Base-by-base conservation (phyloP, 2,113 vertebrate species). In the Salvelinus alpinus region DNA sequence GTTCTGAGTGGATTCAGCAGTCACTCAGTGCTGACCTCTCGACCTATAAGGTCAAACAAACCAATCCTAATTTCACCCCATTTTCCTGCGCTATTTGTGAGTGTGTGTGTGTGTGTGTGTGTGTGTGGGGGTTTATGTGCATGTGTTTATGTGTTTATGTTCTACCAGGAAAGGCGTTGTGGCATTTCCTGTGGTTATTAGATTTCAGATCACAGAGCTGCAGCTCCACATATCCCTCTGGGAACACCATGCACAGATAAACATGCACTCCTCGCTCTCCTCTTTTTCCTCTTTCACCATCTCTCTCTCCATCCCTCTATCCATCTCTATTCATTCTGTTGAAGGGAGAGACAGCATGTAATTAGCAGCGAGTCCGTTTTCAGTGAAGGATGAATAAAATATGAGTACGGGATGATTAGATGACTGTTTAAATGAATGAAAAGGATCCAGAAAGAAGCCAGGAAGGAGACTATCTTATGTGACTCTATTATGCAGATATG, bases 171-270 rank as follows among this genome's bases (percentile, higher is more conserved):
- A 87, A 84, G 85, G 84, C 82, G 77, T 79, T 87, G 89, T 89
- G 85, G 88, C 86, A 84, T 77, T 85, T 85, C 86, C 78, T 80
- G 79, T 5, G 68, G 82, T 90, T 91, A 91, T 91, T 89, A 90
- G 88, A 91, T 92, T 87, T 88, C 88, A 69, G 82, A 90, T 91
- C 88, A 92, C 86, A 90, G 80, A 82, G 84, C 84, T 84, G 82
- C 24, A 24, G 79, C 81, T 82, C 82, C 83, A 84, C 78, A 84
- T 82, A 81, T 82, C 82, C 87, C 83, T 88, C 82, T 84, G 91
- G 87, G 88, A 82, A 75, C 85, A 84, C 13, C 78, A 86, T 14
- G 77, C 75, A 64, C 75, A 80, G 67, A 78, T 65, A 85, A 81
- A 78, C 71, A 51, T 31, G 48, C 82, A 79, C 68, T 82, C 86